These are phyloP conservation scores for Dysidea cf. avara DNA, from an alignment of 37 sponge, comb jelly and placozoan species.

Conservation along the genomic window DNA sequence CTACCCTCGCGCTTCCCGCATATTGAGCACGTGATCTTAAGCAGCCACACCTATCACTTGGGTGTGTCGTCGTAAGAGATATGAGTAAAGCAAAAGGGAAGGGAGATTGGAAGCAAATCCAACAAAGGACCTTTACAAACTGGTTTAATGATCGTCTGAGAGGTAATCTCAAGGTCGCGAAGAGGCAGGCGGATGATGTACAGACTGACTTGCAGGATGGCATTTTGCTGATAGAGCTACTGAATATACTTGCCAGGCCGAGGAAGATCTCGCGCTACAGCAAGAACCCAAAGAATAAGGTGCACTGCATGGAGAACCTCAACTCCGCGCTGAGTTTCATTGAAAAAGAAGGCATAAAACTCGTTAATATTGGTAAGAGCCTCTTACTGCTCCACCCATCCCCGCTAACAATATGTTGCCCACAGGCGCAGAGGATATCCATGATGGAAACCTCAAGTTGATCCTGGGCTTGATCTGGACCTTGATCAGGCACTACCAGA, in stretches of 20 bases:
- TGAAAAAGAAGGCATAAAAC: constrained; percentile 56
- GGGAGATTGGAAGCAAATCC: constrained; percentile 77
- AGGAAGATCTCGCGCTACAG: constrained; percentile 71
- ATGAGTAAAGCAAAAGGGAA: not conserved
- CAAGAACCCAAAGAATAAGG: constrained; percentile 59
- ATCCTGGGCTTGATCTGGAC: constrained; percentile 96
- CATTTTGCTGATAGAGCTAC: constrained; percentile 71
- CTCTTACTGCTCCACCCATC: not conserved
- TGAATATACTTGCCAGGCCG: constrained; percentile 78
- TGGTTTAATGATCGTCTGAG: constrained; percentile 91
- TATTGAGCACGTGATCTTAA: too few species aligned
- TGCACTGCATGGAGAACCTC: constrained; percentile 84
- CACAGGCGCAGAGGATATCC: constrained; percentile 81
- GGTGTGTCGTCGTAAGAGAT: not conserved
- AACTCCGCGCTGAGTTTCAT: constrained; percentile 64
- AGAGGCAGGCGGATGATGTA: constrained; percentile 62
- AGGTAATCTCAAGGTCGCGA: constrained; percentile 74
- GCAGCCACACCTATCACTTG: too few species aligned
- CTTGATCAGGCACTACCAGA: constrained; percentile 89
- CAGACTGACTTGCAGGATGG: constrained; percentile 87
- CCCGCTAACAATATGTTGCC: not conserved
- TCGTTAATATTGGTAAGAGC: constrained; percentile 91
- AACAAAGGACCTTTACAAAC: constrained; percentile 85
- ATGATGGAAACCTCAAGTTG: constrained; percentile 89
- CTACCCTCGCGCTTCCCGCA: constrained; percentile 11